phyloP scores from a whole-genome alignment of 2,113 vertebrate genomes.

The Synchiropus splendidus region DNA sequence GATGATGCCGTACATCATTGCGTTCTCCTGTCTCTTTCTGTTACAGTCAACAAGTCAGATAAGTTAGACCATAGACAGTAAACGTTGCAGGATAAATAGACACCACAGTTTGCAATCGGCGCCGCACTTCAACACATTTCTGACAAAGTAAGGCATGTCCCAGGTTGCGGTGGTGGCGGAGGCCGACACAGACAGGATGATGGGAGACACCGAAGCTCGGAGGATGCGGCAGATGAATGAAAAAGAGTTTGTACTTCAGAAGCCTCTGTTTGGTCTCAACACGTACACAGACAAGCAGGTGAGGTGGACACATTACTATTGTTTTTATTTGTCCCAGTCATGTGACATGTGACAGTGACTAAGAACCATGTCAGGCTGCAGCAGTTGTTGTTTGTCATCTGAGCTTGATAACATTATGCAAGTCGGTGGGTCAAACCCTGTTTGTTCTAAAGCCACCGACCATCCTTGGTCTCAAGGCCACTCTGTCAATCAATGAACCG shows the following conservation, averaged over 20 bases:
- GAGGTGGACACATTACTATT: slow-evolving; percentile 6
- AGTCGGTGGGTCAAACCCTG: slow-evolving; percentile 15
- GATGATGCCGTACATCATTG: too few species aligned
- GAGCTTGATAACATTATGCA: slow-evolving; percentile 18
- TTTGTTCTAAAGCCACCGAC: slow-evolving; percentile 23
- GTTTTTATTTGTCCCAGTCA: not conserved
- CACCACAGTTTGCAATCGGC: too few species aligned
- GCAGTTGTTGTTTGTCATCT: not conserved
- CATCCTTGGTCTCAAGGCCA: slow-evolving; percentile 31
- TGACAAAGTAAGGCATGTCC: too few species aligned
- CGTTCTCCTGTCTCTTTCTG: too few species aligned
- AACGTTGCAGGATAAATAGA: too few species aligned
- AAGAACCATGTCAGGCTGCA: not conserved
- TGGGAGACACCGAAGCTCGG: slow-evolving; percentile 78
- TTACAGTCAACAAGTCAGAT: too few species aligned
- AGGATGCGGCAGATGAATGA: slow-evolving; percentile 61
- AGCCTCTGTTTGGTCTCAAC: slow-evolving; percentile 78
- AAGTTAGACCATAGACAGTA: too few species aligned
- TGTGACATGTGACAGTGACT: slow-evolving; percentile 11
- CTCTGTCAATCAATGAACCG: slow-evolving; percentile 20
- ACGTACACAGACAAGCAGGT: slow-evolving; percentile 88
- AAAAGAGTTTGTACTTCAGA: slow-evolving; percentile 71
- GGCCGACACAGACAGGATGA: slow-evolving; percentile 74
- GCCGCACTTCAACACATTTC: too few species aligned
- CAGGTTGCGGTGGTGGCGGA: slow-evolving; percentile 75